Evolutionary conservation across 2,888 invertebrate genomes (phyloP), one percentile per base, ranked within the genome.

Genomic region (Hybos culiciformis): DNA sequence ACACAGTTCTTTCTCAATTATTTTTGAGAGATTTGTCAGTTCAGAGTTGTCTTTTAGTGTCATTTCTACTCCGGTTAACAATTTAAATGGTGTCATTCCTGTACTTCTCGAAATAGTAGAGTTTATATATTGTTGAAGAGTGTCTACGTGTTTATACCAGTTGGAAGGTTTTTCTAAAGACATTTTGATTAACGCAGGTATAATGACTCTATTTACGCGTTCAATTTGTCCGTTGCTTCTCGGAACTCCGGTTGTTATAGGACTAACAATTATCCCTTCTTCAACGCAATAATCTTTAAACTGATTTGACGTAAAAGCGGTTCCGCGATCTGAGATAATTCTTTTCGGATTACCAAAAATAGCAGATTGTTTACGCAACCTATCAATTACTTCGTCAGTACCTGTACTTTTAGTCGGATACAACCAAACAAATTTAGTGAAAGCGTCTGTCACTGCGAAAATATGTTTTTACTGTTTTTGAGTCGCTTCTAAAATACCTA

Each of bases 261-360:
- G 56, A 26, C 56, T 23, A 31, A 61, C 58, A 5, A 20, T 14
- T 5, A 40, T 33, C 1, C 41, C 41, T 42, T 62, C 56, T 2
- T 52, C 50, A 17, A 39, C 37, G 44, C 58, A 62, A 42, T 54
- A 58, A 5, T 44, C 37, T 38, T 49, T 44, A 42, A 64, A 66
- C 4, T 39, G 34, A 15, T 52, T 49, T 3, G 57, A 53, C 1
- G 62, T 64, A 42, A 60, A 64, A 4, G 54, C 52, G 14, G 56
- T 52, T 11, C 62, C 62, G 26, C 57, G 46, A 44, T 66, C 63
- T 2, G 54, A 53, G 6, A 64, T 54, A 9, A 63, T 47, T 8
- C 54, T 44, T 5, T 23, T 46, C 5, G 56, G 55, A 6, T 40
- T 40, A 12, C 33, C 40, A 33, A 40, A 40, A 14, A 40, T 5